Conservation (phyloP, 1,140 invertebrate genomes). For the Helicoverpa zea region DNA sequence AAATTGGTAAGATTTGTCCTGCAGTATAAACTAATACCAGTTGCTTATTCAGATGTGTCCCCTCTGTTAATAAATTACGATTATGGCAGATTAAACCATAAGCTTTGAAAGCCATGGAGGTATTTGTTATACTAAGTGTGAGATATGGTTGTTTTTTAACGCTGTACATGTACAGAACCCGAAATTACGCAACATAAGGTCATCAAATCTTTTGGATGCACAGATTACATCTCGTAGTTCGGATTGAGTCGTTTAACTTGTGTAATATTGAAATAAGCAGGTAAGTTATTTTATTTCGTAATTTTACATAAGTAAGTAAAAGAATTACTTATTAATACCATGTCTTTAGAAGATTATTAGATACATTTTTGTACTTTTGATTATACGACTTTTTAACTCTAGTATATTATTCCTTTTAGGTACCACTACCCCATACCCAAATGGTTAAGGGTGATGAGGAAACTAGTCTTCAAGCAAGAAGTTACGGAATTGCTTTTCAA, state of each 20-base stretch:
- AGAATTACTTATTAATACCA: no score
- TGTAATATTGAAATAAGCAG: no score
- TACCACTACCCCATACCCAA: no score
- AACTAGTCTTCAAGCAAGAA: neutral
- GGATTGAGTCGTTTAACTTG: no score
- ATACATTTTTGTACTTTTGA: no score
- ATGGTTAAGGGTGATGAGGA: neutral
- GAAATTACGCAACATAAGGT: slow-evolving; percentile 31
- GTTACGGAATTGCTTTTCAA: neutral
- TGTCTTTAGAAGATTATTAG: no score
- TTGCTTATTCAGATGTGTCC: slow-evolving; percentile 73
- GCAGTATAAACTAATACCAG: slow-evolving; percentile 60
- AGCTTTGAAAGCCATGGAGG: slow-evolving; percentile 53
- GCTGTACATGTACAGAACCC: neutral
- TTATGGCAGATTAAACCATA: slow-evolving; percentile 63
- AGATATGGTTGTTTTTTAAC: slow-evolving; percentile 37
- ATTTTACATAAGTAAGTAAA: no score
- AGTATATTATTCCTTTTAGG: no score
- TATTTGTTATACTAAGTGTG: slow-evolving; percentile 52
- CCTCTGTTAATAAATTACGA: slow-evolving; percentile 70
- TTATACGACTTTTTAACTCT: no score
- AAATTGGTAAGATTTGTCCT: slow-evolving; percentile 49
- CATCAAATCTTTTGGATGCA: slow-evolving; percentile 32
- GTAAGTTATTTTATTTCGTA: no score
- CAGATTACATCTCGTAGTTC: neutral